phyloP scores from a whole-genome alignment of 2,797 vertebrate genomes.

The Trichosurus vulpecula region DNA sequence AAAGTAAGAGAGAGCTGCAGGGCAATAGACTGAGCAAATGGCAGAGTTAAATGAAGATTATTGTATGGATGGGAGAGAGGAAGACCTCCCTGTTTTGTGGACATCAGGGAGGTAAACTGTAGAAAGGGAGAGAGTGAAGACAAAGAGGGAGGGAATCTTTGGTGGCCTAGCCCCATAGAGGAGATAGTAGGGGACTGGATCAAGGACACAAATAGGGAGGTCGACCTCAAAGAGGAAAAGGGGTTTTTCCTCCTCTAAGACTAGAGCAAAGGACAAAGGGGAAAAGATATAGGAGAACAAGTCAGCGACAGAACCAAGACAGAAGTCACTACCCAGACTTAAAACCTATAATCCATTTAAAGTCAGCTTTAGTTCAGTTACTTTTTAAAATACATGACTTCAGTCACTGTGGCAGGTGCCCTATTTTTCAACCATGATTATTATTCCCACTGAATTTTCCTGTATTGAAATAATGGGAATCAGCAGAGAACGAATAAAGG shows the following conservation, averaged over 20 bases:
- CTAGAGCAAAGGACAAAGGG: not conserved
- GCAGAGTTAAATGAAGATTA: too few relatives aligned
- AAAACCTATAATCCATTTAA: not conserved
- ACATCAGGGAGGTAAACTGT: not conserved
- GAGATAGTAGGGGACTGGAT: not conserved
- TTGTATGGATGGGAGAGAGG: not conserved
- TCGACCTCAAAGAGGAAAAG: not conserved
- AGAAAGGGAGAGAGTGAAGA: not conserved
- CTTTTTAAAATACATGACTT: not conserved
- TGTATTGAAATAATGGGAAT: not conserved
- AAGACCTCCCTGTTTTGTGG: not conserved
- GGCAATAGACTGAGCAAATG: too few relatives aligned
- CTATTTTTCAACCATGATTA: not conserved
- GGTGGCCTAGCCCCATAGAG: not conserved
- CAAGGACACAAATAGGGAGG: not conserved
- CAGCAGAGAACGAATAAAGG: not conserved
- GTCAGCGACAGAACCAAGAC: not conserved
- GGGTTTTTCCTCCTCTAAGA: not conserved
- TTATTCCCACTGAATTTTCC: not conserved
- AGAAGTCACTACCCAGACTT: not conserved
- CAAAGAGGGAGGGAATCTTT: not conserved
- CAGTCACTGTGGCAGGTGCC: not conserved
- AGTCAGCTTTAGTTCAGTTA: not conserved
- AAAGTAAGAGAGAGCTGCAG: too few relatives aligned
- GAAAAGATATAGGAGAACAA: not conserved